Evolutionary conservation across 1,140 invertebrate species (phyloP).

Genomic region (Thrips palmi): DNA sequence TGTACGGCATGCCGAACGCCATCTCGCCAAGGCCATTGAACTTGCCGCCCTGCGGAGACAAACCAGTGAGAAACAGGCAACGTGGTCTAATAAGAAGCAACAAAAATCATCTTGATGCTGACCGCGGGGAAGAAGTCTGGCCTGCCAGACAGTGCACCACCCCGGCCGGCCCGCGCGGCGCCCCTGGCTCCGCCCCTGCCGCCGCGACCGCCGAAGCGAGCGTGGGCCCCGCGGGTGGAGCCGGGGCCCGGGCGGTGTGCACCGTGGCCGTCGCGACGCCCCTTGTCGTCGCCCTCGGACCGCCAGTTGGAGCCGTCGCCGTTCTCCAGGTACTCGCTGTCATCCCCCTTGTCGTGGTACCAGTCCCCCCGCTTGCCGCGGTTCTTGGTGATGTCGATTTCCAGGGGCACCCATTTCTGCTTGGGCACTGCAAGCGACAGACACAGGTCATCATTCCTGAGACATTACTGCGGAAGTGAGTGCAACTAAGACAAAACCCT

Average conservation of each 20-base stretch:
- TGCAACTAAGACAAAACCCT: conserved; percentile 8
- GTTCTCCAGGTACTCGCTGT: conserved; percentile 1
- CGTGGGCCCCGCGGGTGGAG: conserved; percentile 20
- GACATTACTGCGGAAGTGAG: conserved; percentile 8
- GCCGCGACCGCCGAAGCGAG: conserved; percentile 14
- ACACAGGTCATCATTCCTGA: conserved; percentile 12
- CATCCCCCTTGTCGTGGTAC: conserved; percentile 4
- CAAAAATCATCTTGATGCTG: too few species aligned
- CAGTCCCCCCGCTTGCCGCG: conserved; percentile 16
- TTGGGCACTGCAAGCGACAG: conserved; percentile 30
- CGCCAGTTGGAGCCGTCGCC: conserved; percentile 15
- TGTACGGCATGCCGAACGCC: conserved; percentile 36
- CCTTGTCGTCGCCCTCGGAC: conserved; percentile 16
- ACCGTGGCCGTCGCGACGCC: conserved; percentile 18
- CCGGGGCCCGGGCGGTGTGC: conserved; percentile 20
- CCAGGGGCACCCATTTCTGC: conserved; percentile 58
- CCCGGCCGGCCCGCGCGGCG: conserved; percentile 16
- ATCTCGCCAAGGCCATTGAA: too few species aligned
- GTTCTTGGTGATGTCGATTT: conserved; percentile 42
- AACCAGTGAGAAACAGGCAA: too few species aligned
- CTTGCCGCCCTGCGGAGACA: too few species aligned
- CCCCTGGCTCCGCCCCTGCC: conserved; percentile 18
- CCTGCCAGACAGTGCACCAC: too few species aligned
- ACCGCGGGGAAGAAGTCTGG: conserved; percentile 12
- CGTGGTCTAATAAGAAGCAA: too few species aligned